These are phyloP conservation scores for Litoditis marina DNA, from an alignment of 2,888 invertebrate species.

Conservation along the genomic window DNA sequence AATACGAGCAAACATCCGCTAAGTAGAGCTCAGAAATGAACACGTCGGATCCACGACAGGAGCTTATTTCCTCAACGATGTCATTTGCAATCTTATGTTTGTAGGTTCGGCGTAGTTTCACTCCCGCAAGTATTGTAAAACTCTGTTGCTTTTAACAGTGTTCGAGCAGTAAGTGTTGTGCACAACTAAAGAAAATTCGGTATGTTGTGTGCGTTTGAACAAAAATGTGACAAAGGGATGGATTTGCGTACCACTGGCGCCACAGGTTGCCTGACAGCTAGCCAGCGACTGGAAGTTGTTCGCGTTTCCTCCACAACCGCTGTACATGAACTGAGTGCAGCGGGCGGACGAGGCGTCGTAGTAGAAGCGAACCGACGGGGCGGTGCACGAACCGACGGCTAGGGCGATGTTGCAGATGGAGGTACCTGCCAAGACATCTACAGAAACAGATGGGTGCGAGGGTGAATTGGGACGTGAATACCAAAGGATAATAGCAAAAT, in stretches of 20 bases:
- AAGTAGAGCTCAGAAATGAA: no score
- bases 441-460: slow-evolving; percentile 11
- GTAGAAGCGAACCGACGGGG: slow-evolving; percentile 50
- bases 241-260: slow-evolving; percentile 31
- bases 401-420: slow-evolving; percentile 56
- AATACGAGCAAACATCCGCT: no score
- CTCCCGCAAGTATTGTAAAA: no score
- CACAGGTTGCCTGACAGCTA: slow-evolving; percentile 56
- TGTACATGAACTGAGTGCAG: slow-evolving; percentile 48
- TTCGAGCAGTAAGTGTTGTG: no score
- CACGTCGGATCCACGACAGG: no score
- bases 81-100: no score
- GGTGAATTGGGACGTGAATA: background rate
- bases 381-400: slow-evolving; percentile 53
- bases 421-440: slow-evolving; percentile 33
- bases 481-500: background rate
- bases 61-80: no score
- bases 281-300: slow-evolving; percentile 60
- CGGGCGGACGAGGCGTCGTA: slow-evolving; percentile 54
- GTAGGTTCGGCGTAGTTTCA: background rate
- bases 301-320: slow-evolving; percentile 54
- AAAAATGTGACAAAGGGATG: no score
- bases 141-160: no score
- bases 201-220: no score
- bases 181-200: no score